Evolutionary conservation across 2,888 invertebrate species (phyloP).

Genomic region (Malthinus flaveolus): DNA sequence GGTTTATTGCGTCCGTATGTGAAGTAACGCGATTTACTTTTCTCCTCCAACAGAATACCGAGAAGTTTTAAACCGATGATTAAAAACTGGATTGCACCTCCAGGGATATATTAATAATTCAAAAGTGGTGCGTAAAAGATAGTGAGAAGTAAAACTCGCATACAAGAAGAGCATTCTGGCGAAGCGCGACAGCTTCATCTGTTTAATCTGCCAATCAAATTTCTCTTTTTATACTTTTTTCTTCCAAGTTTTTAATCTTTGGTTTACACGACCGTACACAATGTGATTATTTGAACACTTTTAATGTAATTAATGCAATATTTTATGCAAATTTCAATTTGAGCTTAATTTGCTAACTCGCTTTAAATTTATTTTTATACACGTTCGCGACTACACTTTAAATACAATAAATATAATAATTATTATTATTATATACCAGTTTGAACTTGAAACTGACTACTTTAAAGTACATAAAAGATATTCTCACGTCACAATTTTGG

Average conservation of each 20-base stretch:
- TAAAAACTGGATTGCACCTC: conserved; percentile 33
- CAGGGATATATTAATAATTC: conserved; percentile 34
- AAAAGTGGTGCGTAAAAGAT: conserved; percentile 32
- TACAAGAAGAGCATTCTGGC: conserved; percentile 24
- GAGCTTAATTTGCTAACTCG: conserved; percentile 8
- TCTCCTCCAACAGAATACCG: conserved; percentile 21
- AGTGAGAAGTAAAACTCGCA: conserved; percentile 35
- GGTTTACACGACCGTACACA: not conserved
- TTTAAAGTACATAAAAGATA: conserved; percentile 17
- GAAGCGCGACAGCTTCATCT: conserved; percentile 33
- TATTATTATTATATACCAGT: conserved; percentile 3
- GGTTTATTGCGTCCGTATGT: conserved; percentile 26
- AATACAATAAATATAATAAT: not conserved
- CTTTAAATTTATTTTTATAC: conserved; percentile 7
- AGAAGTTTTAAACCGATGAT: conserved; percentile 19
- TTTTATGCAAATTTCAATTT: conserved; percentile 3
- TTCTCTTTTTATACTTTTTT: conserved; percentile 16
- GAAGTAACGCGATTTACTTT: conserved; percentile 22
- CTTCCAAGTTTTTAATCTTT: not conserved
- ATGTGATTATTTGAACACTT: not conserved
- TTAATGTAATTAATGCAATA: not conserved
- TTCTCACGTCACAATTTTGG: conserved; percentile 14
- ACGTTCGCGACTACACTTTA: not conserved
- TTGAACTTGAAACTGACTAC: conserved; percentile 3
- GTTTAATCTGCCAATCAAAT: conserved; percentile 32